A percentile compares a stretch with the other conserved stretches of the same genome.
phyloP scores from a whole-genome alignment of 1,140 invertebrate genomes.

The Drosophila quadrilineata region DNA sequence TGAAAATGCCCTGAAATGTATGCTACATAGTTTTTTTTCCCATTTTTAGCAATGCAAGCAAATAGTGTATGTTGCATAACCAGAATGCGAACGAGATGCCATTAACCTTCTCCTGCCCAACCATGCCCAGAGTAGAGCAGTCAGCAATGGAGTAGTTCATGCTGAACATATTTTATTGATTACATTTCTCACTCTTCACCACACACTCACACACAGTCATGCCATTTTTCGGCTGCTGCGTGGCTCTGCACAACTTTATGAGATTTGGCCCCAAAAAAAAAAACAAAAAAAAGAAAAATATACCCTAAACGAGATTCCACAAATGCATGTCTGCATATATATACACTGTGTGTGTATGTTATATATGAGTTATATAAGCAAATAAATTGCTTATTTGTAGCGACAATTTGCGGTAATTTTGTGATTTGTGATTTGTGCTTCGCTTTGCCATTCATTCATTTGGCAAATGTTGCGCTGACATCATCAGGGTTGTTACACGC shows the following conservation, averaged over 20 bases:
- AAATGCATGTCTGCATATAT: background rate
- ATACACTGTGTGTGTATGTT: conserved; percentile 7
- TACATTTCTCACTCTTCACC: conserved; percentile 48
- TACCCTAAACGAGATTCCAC: no score
- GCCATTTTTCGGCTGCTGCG: conserved; percentile 26
- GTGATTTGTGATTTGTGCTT: conserved; percentile 66
- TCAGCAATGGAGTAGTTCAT: conserved; percentile 53
- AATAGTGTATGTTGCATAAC: conserved; percentile 15
- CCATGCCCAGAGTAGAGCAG: background rate
- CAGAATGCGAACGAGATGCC: background rate
- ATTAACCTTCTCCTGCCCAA: conserved; percentile 23
- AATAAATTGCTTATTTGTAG: conserved; percentile 80
- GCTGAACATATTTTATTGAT: conserved; percentile 74
- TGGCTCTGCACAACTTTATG: conserved; percentile 73
- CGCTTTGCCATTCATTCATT: conserved; percentile 8
- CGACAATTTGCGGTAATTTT: conserved; percentile 79
- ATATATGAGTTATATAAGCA: conserved; percentile 56
- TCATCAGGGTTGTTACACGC: conserved; percentile 55
- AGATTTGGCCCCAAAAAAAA: conserved; percentile 52
- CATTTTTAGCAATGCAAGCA: conserved; percentile 13
- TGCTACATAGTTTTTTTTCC: conserved; percentile 23
- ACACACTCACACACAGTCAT: background rate
- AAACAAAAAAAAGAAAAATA: no score
- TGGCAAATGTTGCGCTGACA: conserved; percentile 49
- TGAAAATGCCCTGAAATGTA: background rate